Evolutionary conservation across 2,113 vertebrate species (phyloP), one percentile per base, ranked within the genome.

Genomic region (Sminthopsis crassicaudata): DNA sequence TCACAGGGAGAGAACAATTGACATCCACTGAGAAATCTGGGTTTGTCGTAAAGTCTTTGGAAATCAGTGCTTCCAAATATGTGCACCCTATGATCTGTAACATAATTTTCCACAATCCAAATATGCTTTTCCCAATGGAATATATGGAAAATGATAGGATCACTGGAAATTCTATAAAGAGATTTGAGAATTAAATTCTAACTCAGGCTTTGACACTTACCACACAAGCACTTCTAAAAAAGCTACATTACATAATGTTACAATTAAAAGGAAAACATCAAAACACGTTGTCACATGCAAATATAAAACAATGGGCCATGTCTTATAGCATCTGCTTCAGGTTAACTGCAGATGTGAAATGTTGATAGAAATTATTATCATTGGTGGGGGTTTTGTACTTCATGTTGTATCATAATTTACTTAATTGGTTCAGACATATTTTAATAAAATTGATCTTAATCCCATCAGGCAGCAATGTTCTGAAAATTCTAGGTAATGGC

Each of bases 391-490:
- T 98, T 93, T 96, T 97, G 97, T 97, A 97, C 95, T 96, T 97
- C 96, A 97, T 89, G 97, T 97, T 97, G 96, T 98, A 97, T 98
- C 98, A 98, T 94, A 97, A 97, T 98, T 98, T 94, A 97, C 91
- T 97, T 98, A 98, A 98, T 96, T 98, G 96, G 93, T 98, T 98
- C 95, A 96, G 97, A 97, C 98, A 97, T 96, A 95, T 97, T 98
- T 98, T 98, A 98, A 98, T 98, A 98, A 98, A 98, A 96, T 97
- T 97, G 95, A 97, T 98, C 96, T 98, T 98, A 98, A 98, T 98
- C 97, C 96, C 98, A 98, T 98, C 98, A 98, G 97, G 96, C 97
- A 98, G 97, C 97, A 98, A 97, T 97, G 94, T 95, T 97, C 94
- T 97, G 94, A 98, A 97, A 97, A 95, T 95, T 96, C 97, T 95